Evolutionary conservation across 2,113 vertebrate genomes (phyloP).

Genomic region (Phyllostomus discolor): DNA sequence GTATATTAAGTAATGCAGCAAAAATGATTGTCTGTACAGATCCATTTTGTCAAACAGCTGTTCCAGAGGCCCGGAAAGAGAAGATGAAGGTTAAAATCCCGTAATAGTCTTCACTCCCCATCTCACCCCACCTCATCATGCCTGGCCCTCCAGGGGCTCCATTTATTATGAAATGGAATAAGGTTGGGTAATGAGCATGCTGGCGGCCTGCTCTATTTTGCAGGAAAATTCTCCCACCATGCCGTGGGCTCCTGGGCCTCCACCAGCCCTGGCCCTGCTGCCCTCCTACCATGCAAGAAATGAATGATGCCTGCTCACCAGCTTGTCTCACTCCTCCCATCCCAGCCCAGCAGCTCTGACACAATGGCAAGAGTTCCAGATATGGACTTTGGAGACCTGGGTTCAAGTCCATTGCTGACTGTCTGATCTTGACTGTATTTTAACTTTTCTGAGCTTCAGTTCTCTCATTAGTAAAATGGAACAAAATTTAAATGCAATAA

Average conservation of each 20-base stretch:
- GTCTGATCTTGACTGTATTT: neutral
- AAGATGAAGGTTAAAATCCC: slow-evolving; percentile 76
- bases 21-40: slow-evolving; percentile 78
- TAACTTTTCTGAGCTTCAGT: neutral
- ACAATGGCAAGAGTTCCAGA: neutral
- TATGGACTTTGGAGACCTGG: neutral
- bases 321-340: neutral
- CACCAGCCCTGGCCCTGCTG: neutral
- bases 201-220: slow-evolving; percentile 62
- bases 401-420: neutral
- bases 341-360: neutral
- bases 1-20: slow-evolving; percentile 84
- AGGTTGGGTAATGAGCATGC: slow-evolving; percentile 69
- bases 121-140: slow-evolving; percentile 67
- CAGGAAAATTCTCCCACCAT: neutral
- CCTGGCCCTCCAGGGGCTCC: slow-evolving; percentile 70
- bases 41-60: slow-evolving; percentile 83
- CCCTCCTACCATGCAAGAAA: neutral
- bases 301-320: neutral
- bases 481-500: neutral
- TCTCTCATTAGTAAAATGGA: slow-evolving; percentile 24
- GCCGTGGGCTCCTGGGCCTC: slow-evolving; percentile 13
- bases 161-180: slow-evolving; percentile 75
- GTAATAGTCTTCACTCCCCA: slow-evolving; percentile 71
- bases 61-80: slow-evolving; percentile 72